A percentile compares a stretch with the other conserved stretches of the same genome.
Evolutionary conservation across 2,888 invertebrate genomes (phyloP).

Genomic region (Andrena bicolor): DNA sequence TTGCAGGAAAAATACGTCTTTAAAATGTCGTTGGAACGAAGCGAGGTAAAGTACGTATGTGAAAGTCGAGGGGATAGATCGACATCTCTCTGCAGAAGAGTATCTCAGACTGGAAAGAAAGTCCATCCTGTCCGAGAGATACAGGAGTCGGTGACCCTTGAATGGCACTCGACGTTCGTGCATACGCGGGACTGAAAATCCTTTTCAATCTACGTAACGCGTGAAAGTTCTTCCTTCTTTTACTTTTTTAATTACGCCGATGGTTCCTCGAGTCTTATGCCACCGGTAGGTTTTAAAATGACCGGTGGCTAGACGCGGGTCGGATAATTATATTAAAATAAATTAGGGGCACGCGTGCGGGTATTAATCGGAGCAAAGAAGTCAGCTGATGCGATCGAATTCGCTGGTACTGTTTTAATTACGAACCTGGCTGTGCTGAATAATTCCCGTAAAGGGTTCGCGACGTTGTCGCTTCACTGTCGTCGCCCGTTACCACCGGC

Average conservation of each 20-base stretch:
- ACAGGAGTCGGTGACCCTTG: conserved; percentile 37
- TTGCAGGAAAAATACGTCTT: not conserved
- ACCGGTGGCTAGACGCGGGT: not conserved
- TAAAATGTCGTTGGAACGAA: not conserved
- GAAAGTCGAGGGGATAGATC: conserved; percentile 39
- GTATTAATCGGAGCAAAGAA: not conserved
- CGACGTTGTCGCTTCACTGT: not conserved
- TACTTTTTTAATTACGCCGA: not conserved
- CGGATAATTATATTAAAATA: not conserved
- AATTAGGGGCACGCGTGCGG: not conserved
- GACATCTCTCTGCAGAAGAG: not conserved
- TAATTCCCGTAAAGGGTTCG: not conserved
- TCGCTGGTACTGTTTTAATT: not conserved
- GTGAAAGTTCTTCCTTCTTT: not conserved
- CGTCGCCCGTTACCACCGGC: not conserved
- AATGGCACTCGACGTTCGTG: not conserved
- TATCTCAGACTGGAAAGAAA: conserved; percentile 43
- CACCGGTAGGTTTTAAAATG: not conserved
- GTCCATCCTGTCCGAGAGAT: conserved; percentile 10
- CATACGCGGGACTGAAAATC: not conserved
- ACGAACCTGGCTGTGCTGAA: conserved; percentile 35
- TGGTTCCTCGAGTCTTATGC: not conserved
- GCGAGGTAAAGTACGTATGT: not conserved
- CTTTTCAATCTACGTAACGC: not conserved
- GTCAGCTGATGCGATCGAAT: not conserved